Evolutionary conservation across 2,888 invertebrate genomes (phyloP), one percentile per base, ranked within the genome.

Genomic region (Heliconius erato): DNA sequence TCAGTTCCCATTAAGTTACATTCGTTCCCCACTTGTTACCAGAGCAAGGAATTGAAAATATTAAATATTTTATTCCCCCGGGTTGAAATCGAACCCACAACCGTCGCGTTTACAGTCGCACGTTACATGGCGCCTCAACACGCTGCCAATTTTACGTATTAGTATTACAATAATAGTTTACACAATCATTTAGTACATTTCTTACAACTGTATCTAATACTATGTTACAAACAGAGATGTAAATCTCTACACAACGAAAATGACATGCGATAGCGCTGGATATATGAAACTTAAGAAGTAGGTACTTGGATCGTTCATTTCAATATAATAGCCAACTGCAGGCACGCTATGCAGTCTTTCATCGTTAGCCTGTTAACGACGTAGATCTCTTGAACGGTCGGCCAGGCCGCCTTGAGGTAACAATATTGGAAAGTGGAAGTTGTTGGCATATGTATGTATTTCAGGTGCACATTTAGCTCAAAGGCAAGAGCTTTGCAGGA

Each of bases 361-460:
- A 84, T 81, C 80, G 84, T 84, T 82, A 84, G 82, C 82, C 71
- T 77, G 82, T 81, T 84, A 84, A 84, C 82, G 84, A 84, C 82
- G 84, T 82, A 82, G 82, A 84, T 82, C 80, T 85, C 79, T 81
- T 79, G 79, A 84, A 83, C 82, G 79, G 81, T 79, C 71, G 63
- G 77, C 76, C 63, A 68, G 80, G 79, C 72, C 79, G 85, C 80
- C 79, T 80, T 80, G 79, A 83, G 72, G 79, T 83, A 83, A 80
- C 82, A 83, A 81, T 82, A 83, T 83, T 83, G 80, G 83, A 85
- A 83, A 85, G 85, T 83, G 80, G 80, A 83, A 80, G 83, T 79
- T 80, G 82, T 79, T 67, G 83, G 81, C 83, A 72, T 83, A 67
- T 79, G 71, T 83, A 67, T 79, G 71, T 84, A 81, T 85, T 85